Evolutionary conservation across 2,797 vertebrate species (phyloP).

Genomic region (Mormyrops boulengeri): DNA sequence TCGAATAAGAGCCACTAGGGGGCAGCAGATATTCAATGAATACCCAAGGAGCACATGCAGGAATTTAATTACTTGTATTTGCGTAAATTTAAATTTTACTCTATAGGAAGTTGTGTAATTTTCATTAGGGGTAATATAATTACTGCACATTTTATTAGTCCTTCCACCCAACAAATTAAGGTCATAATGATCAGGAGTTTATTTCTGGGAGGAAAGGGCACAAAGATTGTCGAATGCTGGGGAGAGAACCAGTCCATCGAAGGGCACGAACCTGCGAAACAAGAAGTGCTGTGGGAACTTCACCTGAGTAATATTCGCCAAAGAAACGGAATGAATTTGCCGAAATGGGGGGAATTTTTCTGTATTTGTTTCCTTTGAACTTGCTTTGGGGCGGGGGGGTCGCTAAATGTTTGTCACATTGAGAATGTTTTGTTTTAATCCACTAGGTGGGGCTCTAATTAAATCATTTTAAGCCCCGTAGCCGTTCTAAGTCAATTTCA

Average conservation of each 20-base stretch:
- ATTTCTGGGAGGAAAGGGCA: neutral
- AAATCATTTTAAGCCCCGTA: neutral
- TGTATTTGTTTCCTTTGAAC: neutral
- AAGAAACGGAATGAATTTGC: neutral
- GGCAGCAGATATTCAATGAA: neutral
- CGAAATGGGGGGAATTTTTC: neutral
- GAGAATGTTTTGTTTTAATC: neutral
- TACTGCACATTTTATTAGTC: neutral
- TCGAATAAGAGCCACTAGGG: neutral
- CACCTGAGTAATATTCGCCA: neutral
- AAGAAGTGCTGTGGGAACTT: neutral
- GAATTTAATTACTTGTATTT: neutral
- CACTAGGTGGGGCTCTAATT: slow-evolving; percentile 5
- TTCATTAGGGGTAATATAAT: neutral
- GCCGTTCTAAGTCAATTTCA: neutral
- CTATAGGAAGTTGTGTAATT: neutral
- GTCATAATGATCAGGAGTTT: neutral
- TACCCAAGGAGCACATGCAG: neutral
- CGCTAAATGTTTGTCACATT: neutral
- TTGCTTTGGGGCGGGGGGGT: neutral
- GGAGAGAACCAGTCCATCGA: neutral
- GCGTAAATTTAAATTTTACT: neutral
- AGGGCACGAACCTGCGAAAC: neutral
- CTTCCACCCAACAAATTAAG: neutral
- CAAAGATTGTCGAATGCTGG: neutral